Evolutionary conservation across 2,113 vertebrate species (phyloP), one percentile per base, ranked within the genome.

Genomic region (Clarias batrachus): DNA sequence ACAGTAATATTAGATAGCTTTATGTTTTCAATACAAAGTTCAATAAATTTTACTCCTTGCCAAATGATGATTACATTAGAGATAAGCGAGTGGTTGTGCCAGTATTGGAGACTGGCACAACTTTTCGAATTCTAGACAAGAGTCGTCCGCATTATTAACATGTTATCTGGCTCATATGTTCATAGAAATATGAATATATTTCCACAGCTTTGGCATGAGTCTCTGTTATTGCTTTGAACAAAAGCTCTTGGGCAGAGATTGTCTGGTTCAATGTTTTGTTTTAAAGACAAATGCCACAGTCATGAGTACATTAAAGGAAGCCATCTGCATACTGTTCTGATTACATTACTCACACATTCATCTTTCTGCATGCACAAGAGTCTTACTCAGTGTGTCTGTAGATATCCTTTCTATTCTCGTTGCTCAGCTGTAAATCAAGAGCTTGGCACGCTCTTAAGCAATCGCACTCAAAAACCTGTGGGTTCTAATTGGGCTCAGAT

Each of bases 321-420:
- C 77, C 85, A 88, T 82, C 87, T 88, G 68, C 66, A 66, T 62
- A 59, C 52, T 54, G 74, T 57, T 60, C 65, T 48, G 84, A 81
- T 87, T 65, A 87, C 57, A 70, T 87, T 87, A 88, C 78, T 78
- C 73, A 25, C 54, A 82, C n/a, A 68, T 48, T 80, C 54, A 65
- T 89, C 80, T 89, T 74, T 79, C 80, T 76, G 60, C 83, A 66
- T 87, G 71, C 37, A 86, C 74, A 82, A 87, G 12, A 78, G n/a
- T 82, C 73, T 74, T 48, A 66, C 80, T 81, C 83, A 54, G 25
- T 56, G 84, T 23, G 52, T 88, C 81, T 86, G 82, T 2, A 16
- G 11, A 80, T 41, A 65, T 52, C 21, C 25, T 86, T 87, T 83
- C 70, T 86, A 59, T 83, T 63, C 68, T 83, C 63, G 74, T 59